These are phyloP conservation scores for Trachelus stipa DNA, from an alignment of 2,888 invertebrate genomes.

Conservation along the genomic window DNA sequence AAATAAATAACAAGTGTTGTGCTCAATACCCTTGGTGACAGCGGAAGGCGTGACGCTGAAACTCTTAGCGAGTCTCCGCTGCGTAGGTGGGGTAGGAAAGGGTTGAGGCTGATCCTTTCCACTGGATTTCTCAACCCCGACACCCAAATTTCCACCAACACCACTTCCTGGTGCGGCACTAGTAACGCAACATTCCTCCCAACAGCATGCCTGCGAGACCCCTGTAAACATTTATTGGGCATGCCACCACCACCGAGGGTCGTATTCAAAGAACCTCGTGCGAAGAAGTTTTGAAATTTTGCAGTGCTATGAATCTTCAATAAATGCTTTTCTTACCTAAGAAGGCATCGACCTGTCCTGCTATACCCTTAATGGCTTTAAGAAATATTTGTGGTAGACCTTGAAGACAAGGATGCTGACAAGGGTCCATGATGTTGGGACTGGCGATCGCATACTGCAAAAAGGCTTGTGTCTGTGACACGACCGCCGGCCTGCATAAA, in stretches of 20 bases:
- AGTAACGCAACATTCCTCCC: conserved; percentile 64
- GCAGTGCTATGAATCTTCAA: neutral
- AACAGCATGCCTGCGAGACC: conserved; percentile 65
- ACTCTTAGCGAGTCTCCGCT: conserved; percentile 90
- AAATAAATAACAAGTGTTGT: neutral
- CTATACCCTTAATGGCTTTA: conserved; percentile 92
- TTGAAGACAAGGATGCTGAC: conserved; percentile 89
- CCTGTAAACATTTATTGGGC: conserved; percentile 47
- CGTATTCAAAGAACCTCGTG: neutral
- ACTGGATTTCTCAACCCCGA: conserved; percentile 54
- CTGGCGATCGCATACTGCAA: conserved; percentile 83
- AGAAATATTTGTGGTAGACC: conserved; percentile 90
- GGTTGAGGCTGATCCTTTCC: conserved; percentile 69
- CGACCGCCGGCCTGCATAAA: conserved; percentile 86
- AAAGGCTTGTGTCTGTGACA: conserved; percentile 78
- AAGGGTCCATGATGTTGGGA: conserved; percentile 86
- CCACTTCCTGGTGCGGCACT: conserved; percentile 50
- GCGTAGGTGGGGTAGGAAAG: conserved; percentile 85
- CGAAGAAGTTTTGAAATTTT: neutral
- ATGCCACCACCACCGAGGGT: conserved; percentile 49
- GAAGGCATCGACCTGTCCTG: conserved; percentile 95
- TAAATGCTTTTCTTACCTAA: conserved; percentile 74
- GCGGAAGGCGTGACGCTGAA: conserved; percentile 87
- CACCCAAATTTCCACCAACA: conserved; percentile 52
- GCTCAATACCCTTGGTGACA: conserved; percentile 71